Evolutionary conservation across 2,888 invertebrate species (phyloP).

Genomic region (Idaea biselata): DNA sequence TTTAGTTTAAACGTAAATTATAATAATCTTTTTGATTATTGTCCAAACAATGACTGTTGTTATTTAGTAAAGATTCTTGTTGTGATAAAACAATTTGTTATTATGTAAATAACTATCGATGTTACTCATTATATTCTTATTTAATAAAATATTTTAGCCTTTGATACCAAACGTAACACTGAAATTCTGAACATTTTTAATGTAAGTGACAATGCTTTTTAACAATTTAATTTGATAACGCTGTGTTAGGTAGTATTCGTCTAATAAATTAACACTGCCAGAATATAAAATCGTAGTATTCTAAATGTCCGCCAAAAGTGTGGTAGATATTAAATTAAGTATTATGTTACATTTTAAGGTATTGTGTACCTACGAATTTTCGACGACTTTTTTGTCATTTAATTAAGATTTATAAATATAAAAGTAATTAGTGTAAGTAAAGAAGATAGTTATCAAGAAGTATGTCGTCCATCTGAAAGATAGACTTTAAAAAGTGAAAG

Average conservation of each 20-base stretch:
- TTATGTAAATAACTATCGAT: conserved; percentile 59
- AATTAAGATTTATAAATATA: conserved; percentile 33
- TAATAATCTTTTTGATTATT: conserved; percentile 43
- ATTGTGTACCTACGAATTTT: conserved; percentile 68
- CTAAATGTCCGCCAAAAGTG: conserved; percentile 50
- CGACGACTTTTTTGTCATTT: conserved; percentile 72
- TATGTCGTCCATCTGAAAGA: conserved; percentile 58
- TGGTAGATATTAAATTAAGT: conserved; percentile 47
- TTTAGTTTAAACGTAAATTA: conserved; percentile 40
- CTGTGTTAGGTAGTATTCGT: conserved; percentile 28
- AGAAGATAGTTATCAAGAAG: conserved; percentile 38
- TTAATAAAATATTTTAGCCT: conserved; percentile 51
- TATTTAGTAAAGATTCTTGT: conserved; percentile 65
- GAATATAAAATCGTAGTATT: conserved; percentile 62
- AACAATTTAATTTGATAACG: background rate
- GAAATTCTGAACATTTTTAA: background rate
- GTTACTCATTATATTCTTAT: conserved; percentile 45
- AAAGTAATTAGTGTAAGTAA: conserved; percentile 23
- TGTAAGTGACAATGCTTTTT: background rate
- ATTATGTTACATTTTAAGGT: conserved; percentile 49
- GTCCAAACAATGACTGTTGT: conserved; percentile 71
- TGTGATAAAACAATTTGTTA: conserved; percentile 73
- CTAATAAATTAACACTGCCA: conserved; percentile 74
- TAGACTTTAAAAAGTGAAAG: conserved; percentile 33
- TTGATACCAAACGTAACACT: conserved; percentile 6